phyloP scores from a whole-genome alignment of 1,140 invertebrate species.

The Brachionus paranguensis region DNA sequence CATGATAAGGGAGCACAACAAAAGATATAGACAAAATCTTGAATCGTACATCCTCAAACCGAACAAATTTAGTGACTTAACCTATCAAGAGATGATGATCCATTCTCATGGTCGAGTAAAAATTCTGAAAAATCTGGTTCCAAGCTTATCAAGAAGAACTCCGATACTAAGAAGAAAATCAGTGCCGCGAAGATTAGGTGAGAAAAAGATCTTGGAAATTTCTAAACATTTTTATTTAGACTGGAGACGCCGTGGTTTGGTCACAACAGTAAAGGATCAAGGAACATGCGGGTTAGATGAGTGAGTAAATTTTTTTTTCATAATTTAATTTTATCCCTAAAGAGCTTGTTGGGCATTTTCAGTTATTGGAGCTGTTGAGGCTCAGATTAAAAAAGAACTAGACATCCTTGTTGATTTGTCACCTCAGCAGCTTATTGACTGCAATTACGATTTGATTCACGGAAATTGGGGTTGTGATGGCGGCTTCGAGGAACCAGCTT shows the following conservation, averaged over 20 bases:
- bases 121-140: not conserved
- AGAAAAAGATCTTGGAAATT: not conserved
- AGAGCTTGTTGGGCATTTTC: constrained; percentile 39
- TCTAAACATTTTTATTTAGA: not conserved
- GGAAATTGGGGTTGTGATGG: constrained; percentile 64
- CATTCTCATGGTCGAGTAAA: not conserved
- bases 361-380: constrained; percentile 46
- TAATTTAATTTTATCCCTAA: not conserved
- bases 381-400: constrained; percentile 44
- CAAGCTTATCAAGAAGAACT: not conserved
- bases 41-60: not conserved
- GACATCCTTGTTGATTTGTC: constrained; percentile 44
- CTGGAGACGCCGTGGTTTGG: constrained; percentile 1
- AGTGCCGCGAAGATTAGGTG: not conserved
- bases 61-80: constrained; percentile 16
- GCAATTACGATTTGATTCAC: constrained; percentile 44
- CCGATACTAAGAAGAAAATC: not conserved
- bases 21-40: not conserved
- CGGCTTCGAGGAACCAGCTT: constrained; percentile 51
- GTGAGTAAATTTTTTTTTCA: not conserved
- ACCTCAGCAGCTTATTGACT: constrained; percentile 49
- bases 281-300: constrained; percentile 7
- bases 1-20: not conserved
- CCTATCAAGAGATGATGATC: constrained; percentile 16
- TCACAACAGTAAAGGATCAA: constrained; percentile 38